Base-by-base conservation (phyloP, 1,140 invertebrate species). In the Lepidurus apus region DNA sequence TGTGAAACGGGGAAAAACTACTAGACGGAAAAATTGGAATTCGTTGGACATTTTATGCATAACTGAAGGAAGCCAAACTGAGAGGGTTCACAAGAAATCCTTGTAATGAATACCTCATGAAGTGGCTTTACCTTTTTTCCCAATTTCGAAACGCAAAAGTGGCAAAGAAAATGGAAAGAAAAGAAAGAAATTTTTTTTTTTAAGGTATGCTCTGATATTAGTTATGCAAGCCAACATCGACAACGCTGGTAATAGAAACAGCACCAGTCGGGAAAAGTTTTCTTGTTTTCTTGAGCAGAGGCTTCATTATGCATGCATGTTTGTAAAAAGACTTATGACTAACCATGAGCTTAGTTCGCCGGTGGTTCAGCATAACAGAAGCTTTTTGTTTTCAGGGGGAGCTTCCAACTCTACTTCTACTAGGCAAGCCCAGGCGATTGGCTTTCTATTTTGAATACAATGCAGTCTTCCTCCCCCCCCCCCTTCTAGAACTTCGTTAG, bases 291-390 rank as follows among this genome's bases (percentile, higher is more conserved):
- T 34, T 34, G 34, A 34, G 34, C 34, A 21, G 53, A 65, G 53
- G 21, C 53, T 65, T 65, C 53, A 65, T 65, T 65, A 21, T 65
- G 53, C n/a, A 65, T 65, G 53, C 21, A 65, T 65, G 53, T 21
- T n/a, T 34, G 34, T 17, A 7, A 21, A 7, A 65, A 17, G 53
- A 65, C 53, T 65, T 65, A 65, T 65, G 53, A 65, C 53, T 65
- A 65, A n/a, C 53, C 53, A 65, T 65, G 53, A 65, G 53, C 9
- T 65, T 3, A 3, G 2, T 3, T 34, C 3, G 53, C 53, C 53
- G 53, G 53, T 34, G 34, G 53, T 65, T 65, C 21, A 65, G 53
- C 53, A 65, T 65, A 65, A 65, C 21, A 13, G 21, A 21, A 65
- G 53, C 53, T 65, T 13, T 34, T 65, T 65, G 53, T 21, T 65